These are phyloP conservation scores for Polymixis lichenea DNA, from an alignment of 2,888 invertebrate genomes.

Conservation along the genomic window DNA sequence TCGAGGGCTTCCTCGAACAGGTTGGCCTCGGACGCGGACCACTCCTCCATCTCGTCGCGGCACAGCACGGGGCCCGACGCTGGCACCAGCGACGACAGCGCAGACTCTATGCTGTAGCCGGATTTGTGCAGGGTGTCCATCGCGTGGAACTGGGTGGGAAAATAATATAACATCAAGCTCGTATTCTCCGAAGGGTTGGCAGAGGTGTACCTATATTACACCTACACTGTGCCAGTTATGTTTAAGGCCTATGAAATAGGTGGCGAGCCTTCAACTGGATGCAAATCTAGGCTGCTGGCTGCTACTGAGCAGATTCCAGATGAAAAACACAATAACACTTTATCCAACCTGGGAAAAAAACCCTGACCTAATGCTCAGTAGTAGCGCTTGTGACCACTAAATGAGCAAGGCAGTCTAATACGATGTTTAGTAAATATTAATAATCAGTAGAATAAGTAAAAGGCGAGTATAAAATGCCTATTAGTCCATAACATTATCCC, in stretches of 20 bases:
- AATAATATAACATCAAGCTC: background rate
- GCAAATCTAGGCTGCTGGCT: background rate
- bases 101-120: slow-evolving; percentile 97
- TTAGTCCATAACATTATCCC: background rate
- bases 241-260: background rate
- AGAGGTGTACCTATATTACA: background rate
- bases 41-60: slow-evolving; percentile 99
- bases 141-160: slow-evolving; percentile 95
- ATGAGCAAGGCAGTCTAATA: background rate
- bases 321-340: background rate
- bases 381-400: background rate
- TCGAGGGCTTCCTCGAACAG: slow-evolving; percentile 99
- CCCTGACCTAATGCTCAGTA: background rate
- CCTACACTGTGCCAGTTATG: background rate
- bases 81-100: slow-evolving; percentile 98
- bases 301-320: background rate
- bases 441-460: background rate
- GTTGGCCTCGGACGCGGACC: slow-evolving; percentile 99
- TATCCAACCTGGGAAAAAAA: background rate
- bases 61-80: slow-evolving; percentile 98
- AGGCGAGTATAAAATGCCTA: background rate
- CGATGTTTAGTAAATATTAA: background rate
- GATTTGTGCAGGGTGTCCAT: slow-evolving; percentile 99
- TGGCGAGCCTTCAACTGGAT: background rate
- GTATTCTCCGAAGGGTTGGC: background rate